These are phyloP conservation scores for Callospermophilus lateralis DNA, from an alignment of 2,113 vertebrate genomes.

Conservation along the genomic window DNA sequence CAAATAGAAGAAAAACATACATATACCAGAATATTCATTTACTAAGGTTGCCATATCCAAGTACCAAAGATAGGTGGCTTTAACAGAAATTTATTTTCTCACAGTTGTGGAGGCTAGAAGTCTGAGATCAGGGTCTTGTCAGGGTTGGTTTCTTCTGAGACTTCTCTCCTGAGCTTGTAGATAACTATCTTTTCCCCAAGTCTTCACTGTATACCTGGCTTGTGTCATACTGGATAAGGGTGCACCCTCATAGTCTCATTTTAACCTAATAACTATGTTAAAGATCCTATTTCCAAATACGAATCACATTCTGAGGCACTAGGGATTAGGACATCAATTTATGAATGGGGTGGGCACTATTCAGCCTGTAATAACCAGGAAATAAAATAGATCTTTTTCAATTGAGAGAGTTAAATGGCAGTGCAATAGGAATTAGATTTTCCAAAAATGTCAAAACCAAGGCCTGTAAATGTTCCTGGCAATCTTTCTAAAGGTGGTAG, in stretches of 20 bases:
- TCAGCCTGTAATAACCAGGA: background rate
- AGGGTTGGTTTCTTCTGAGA: background rate
- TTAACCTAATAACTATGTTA: slow-evolving; percentile 44
- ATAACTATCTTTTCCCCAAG: background rate
- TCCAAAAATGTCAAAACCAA: background rate
- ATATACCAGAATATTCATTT: background rate
- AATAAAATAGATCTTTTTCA: slow-evolving; percentile 48
- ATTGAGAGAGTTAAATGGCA: background rate
- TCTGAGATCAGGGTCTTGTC: background rate
- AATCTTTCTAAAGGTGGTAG: slow-evolving; percentile 15
- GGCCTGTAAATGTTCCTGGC: background rate
- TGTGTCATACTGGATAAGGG: background rate
- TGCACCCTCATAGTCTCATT: background rate
- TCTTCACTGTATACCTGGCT: background rate
- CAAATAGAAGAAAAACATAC: background rate
- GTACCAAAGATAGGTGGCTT: background rate
- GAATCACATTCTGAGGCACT: background rate
- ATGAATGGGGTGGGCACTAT: background rate
- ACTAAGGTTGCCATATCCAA: background rate
- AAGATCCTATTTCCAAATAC: background rate
- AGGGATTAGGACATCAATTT: background rate
- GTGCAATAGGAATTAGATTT: background rate
- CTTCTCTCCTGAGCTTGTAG: background rate
- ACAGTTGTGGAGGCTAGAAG: background rate
- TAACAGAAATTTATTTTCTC: slow-evolving; percentile 29